phyloP scores from a whole-genome alignment of 2,888 invertebrate genomes.

The Lasioglossum calceatum region DNA sequence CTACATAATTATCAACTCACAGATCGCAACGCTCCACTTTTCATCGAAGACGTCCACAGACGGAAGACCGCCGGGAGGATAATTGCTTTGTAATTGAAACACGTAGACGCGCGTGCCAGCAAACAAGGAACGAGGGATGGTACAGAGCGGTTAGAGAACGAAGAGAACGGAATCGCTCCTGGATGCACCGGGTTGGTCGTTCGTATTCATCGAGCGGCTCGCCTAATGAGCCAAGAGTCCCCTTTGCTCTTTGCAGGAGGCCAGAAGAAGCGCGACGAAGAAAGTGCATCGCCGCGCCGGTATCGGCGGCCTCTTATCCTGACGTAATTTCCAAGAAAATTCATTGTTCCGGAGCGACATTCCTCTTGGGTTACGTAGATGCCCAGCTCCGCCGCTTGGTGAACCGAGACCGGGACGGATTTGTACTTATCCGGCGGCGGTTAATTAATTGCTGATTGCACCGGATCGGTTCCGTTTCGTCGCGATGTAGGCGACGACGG shows the following conservation, averaged over 20 bases:
- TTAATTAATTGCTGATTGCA: conserved; percentile 42
- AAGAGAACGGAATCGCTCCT: conserved; percentile 30
- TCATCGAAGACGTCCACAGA: not conserved
- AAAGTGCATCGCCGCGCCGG: conserved; percentile 22
- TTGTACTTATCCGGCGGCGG: conserved; percentile 33
- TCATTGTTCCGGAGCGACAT: conserved; percentile 23
- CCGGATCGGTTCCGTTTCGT: conserved; percentile 14
- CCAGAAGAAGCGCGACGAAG: conserved; percentile 22
- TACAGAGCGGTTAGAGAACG: conserved; percentile 32
- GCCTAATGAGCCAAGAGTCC: conserved; percentile 66
- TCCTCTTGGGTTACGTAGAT: conserved; percentile 16
- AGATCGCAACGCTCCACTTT: not conserved
- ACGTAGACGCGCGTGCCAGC: conserved; percentile 58
- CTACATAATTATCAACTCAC: not conserved
- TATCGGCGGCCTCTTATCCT: conserved; percentile 19
- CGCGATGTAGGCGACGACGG: not conserved
- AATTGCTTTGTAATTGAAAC: conserved; percentile 66
- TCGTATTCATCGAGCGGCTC: conserved; percentile 27
- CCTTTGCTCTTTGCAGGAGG: conserved; percentile 44
- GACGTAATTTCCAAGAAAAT: conserved; percentile 41
- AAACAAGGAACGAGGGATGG: conserved; percentile 37
- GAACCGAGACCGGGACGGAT: conserved; percentile 11
- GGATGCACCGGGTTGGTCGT: conserved; percentile 17
- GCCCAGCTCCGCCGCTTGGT: not conserved
- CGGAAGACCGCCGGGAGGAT: conserved; percentile 32